phyloP scores from a whole-genome alignment of 2,113 vertebrate genomes.

The Nothobranchius furzeri region DNA sequence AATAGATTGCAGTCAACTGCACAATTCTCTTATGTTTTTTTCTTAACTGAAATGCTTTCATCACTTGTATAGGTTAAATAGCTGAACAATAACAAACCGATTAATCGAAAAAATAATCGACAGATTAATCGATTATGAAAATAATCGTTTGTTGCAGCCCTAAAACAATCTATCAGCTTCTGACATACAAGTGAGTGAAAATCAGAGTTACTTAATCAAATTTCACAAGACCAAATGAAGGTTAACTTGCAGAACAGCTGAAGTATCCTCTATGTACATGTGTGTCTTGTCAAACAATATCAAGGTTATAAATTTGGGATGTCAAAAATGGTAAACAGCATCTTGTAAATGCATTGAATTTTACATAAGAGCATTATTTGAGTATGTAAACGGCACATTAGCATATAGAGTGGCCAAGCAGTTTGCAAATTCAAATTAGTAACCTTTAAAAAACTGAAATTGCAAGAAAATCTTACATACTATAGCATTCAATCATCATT shows the following conservation, averaged over 20 bases:
- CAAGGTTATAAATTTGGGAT: background rate
- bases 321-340: background rate
- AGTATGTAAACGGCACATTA: background rate
- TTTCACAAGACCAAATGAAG: background rate
- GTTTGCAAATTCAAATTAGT: background rate
- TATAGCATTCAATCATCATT: too few species aligned
- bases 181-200: too few species aligned
- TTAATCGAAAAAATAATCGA: too few species aligned
- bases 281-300: background rate
- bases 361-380: background rate
- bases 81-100: too few species aligned
- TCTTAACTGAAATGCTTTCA: too few species aligned
- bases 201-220: too few species aligned
- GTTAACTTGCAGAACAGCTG: background rate
- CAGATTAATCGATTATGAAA: too few species aligned
- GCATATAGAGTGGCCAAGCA: background rate
- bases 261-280: background rate
- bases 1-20: too few species aligned
- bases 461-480: background rate
- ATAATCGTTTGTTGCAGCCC: too few species aligned
- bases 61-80: too few species aligned
- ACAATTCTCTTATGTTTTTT: too few species aligned
- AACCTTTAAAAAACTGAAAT: background rate
- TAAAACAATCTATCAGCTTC: too few species aligned
- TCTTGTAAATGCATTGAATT: background rate